Base-by-base conservation (phyloP, 2,797 vertebrate genomes). In the Perodicticus potto region DNA sequence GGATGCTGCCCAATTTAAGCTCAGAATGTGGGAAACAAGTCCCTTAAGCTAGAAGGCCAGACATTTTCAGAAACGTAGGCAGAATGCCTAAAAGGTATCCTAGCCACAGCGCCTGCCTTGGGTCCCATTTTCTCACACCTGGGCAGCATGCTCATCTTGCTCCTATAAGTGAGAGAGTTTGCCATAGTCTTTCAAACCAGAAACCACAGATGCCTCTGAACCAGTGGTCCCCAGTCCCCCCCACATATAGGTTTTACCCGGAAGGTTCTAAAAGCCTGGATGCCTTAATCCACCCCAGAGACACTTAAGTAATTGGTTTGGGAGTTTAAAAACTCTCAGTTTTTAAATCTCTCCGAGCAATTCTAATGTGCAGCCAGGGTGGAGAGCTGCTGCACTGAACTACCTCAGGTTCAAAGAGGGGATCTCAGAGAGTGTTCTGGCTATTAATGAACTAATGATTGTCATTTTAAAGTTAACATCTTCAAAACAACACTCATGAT, bases 41-140 rank as follows among this genome's bases (percentile, higher is more conserved):
- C 13, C 57, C 77, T n/a, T 96, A 89, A 91, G 14, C 32, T 82
- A 86, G 10, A 78, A 96, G 37, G 19, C 16, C n/a, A 49, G 16
- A 70, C 32, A 86, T 82, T 88, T 74, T n/a, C n/a, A 82, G 84
- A 59, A 95, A 73, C 23, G 25, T 45, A 91, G 5, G 17, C 20
- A 69, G 4, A 19, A 20, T 20, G 0, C 27, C 23, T 63, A 7
- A 65, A 86, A 6, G 59, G 11, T 37, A 89, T 89, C 3, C 25
- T 85, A 45, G 20, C 65, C 37, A 29, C 22, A 84, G 8, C 55
- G 29, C 23, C 55, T 34, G 29, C 5, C 45, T 95, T 91, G 8
- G 29, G 74, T 77, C 17, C 16, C 49, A 3, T 86, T 65, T 86
- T 20, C 7, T 91, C 14, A 53, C 16, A n/a, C 53, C 27, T n/a